A percentile compares a stretch with the other conserved stretches of the same genome.
These are phyloP conservation scores for Apamea anceps DNA, from an alignment of 2,888 invertebrate species.

Conservation along the genomic window DNA sequence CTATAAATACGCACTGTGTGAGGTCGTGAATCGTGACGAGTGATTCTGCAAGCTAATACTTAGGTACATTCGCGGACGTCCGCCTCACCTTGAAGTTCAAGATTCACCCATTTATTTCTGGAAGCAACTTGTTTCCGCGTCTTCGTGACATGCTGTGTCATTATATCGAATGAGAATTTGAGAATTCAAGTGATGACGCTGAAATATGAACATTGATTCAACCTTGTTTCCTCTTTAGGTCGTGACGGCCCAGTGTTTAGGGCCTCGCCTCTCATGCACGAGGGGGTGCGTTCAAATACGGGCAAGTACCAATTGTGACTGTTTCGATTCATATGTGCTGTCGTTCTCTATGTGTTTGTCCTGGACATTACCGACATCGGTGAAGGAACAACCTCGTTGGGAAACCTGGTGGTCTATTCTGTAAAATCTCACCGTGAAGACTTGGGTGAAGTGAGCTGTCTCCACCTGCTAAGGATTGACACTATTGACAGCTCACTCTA, in stretches of 20 bases:
- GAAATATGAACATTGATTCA: conserved; percentile 2
- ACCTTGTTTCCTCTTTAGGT: conserved; percentile 10
- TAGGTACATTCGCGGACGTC: conserved; percentile 67
- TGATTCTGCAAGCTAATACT: conserved; percentile 62
- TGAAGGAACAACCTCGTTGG: not conserved
- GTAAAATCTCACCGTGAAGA: not conserved
- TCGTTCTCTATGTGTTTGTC: not conserved
- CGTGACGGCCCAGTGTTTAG: conserved; percentile 5
- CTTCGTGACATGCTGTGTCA: conserved; percentile 22
- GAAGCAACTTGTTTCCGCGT: conserved; percentile 46
- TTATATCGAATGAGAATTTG: conserved; percentile 13
- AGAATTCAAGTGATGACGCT: not conserved
- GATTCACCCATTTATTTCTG: conserved; percentile 53
- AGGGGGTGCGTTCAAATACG: conserved; percentile 1
- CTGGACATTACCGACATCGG: not conserved
- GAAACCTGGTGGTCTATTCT: not conserved
- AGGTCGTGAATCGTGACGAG: conserved; percentile 70
- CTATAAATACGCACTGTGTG: conserved; percentile 33
- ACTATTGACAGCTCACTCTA: too few relatives aligned
- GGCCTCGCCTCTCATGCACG: not conserved
- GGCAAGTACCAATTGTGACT: conserved; percentile 3
- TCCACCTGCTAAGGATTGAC: not conserved
- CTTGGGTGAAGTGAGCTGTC: not conserved
- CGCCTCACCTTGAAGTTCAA: conserved; percentile 67
- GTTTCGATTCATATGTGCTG: not conserved